phyloP scores from a whole-genome alignment of 2,888 invertebrate species.

The Tachina lurida region DNA sequence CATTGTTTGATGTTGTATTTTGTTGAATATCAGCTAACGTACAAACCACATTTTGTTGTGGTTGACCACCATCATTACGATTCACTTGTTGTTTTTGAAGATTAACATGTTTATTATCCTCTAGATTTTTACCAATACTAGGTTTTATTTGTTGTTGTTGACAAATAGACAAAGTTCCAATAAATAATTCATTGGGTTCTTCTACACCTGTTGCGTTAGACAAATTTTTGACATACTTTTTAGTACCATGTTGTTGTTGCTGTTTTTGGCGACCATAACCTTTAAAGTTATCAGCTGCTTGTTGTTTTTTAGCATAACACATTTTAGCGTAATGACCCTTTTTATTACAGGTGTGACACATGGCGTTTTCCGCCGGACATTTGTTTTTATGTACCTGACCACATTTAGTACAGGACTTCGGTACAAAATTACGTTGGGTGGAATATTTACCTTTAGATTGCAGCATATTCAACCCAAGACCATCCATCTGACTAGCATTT shows the following conservation, averaged over 20 bases:
- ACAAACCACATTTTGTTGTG: too few relatives aligned
- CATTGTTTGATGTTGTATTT: too few relatives aligned
- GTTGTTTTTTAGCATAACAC: background rate
- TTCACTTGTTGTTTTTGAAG: too few relatives aligned
- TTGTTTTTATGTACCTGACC: background rate
- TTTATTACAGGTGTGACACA: background rate
- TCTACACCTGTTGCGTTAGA: background rate
- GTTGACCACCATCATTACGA: too few relatives aligned
- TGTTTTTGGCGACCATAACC: background rate
- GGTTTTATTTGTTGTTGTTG: background rate
- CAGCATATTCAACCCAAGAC: background rate
- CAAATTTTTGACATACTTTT: slow-evolving; percentile 1
- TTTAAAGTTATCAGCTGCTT: background rate
- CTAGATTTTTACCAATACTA: too few relatives aligned
- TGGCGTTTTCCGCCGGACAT: background rate
- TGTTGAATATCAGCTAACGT: too few relatives aligned
- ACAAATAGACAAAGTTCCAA: background rate
- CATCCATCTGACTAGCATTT: background rate
- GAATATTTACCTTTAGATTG: background rate
- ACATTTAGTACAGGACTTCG: background rate
- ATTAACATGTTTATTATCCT: too few relatives aligned
- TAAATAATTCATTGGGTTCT: background rate
- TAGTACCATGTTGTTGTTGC: background rate
- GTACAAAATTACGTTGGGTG: background rate
- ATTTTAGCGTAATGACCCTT: background rate